These are phyloP conservation scores for Blennius ocellaris DNA, from an alignment of 2,113 vertebrate genomes.

Conservation along the genomic window DNA sequence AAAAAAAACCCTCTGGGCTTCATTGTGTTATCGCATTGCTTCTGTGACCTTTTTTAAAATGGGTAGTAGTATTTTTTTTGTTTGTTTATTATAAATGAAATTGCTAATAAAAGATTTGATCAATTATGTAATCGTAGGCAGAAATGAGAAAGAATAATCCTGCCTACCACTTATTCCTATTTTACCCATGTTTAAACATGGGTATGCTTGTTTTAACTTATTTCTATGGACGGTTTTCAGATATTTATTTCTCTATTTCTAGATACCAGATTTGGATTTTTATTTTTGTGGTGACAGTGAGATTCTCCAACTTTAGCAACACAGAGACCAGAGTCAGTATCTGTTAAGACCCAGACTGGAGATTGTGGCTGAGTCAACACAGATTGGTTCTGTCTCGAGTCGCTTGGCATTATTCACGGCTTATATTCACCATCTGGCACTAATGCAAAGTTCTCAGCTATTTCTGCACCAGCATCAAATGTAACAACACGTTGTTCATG, in stretches of 20 bases:
- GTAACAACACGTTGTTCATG: conserved; percentile 56
- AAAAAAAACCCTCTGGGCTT: conserved; percentile 47
- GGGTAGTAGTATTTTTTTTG: conserved; percentile 15
- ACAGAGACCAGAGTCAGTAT: conserved; percentile 43
- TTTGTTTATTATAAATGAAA: conserved; percentile 46
- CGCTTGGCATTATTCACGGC: conserved; percentile 55
- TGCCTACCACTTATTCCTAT: too few relatives aligned
- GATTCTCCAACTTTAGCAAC: conserved; percentile 10
- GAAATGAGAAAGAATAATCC: too few relatives aligned
- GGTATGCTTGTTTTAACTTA: too few relatives aligned
- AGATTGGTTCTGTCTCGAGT: conserved; percentile 47
- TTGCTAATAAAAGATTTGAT: conserved; percentile 59
- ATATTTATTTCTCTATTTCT: background rate
- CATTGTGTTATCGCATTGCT: conserved; percentile 50
- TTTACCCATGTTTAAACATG: too few relatives aligned
- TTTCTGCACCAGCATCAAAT: conserved; percentile 60
- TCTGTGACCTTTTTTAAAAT: conserved; percentile 70
- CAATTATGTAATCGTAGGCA: conserved; percentile 46
- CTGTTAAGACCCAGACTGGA: conserved; percentile 48
- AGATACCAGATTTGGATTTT: conserved; percentile 6
- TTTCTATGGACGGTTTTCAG: background rate
- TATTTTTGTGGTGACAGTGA: background rate
- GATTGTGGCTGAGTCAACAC: conserved; percentile 63
- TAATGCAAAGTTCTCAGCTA: conserved; percentile 56
- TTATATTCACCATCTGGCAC: conserved; percentile 68